Percentiles rank a stretch among this genome's conserved stretches.
phyloP scores from a whole-genome alignment of 23 tunicate genomes.

The Ascidia mentula region DNA sequence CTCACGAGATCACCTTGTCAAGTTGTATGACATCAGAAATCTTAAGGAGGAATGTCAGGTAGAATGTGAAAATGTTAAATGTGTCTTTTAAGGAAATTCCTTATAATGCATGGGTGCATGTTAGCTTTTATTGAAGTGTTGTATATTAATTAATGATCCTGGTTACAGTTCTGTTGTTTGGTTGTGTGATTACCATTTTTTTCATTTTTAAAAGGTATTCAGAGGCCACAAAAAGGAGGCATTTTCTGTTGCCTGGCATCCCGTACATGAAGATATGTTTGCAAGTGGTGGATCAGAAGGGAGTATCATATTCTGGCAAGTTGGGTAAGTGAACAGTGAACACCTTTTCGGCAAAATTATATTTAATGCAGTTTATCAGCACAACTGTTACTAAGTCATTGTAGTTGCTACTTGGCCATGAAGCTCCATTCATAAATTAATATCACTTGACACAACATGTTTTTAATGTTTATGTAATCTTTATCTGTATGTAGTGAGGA shows the following conservation, averaged over 20 bases:
- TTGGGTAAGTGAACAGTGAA: conserved; percentile 62
- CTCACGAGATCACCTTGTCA: conserved; percentile 95
- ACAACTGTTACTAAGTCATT: no score
- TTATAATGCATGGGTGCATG: no score
- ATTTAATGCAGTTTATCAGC: background rate
- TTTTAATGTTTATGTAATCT: background rate
- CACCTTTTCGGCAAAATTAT: no score
- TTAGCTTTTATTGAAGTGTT: no score
- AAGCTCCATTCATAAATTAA: no score
- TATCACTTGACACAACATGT: no score
- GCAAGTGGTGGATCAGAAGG: conserved; percentile 99
- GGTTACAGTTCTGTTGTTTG: no score
- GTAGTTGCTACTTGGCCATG: no score
- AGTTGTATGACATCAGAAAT: conserved; percentile 94
- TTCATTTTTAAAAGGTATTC: conserved; percentile 54
- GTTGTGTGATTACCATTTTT: background rate
- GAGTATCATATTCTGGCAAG: conserved; percentile 94
- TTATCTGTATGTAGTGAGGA: conserved; percentile 50
- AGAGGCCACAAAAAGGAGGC: conserved; percentile 99
- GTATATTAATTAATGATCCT: no score
- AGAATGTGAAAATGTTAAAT: no score
- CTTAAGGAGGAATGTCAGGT: conserved; percentile 91
- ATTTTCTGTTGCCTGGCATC: conserved; percentile 97
- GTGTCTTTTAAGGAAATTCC: no score
- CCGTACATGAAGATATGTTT: conserved; percentile 95